Percentiles rank a stretch among this genome's conserved stretches.
These are phyloP conservation scores for Tuta absoluta DNA, from an alignment of 2,888 invertebrate genomes.

Conservation along the genomic window DNA sequence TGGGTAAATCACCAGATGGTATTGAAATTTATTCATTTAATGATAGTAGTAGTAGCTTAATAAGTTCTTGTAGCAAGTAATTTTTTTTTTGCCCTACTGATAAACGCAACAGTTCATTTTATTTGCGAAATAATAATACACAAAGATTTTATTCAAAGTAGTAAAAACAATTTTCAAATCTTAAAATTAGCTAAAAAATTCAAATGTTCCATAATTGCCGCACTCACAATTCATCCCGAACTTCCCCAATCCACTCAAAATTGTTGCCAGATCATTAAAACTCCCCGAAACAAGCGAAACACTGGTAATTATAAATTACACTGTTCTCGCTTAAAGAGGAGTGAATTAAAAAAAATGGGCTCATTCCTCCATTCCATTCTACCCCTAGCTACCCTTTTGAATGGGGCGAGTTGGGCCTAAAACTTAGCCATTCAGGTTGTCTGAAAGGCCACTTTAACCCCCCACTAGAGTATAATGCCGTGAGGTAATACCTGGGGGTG, in stretches of 20 bases:
- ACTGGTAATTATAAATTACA: constrained; percentile 35
- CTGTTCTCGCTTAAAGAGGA: constrained; percentile 17
- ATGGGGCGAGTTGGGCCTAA: constrained; percentile 34
- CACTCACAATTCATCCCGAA: background rate
- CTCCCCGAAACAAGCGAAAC: constrained; percentile 26
- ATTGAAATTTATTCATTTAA: too few relatives aligned
- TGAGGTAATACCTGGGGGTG: constrained; percentile 31
- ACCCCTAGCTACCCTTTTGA: constrained; percentile 13
- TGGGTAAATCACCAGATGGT: too few relatives aligned
- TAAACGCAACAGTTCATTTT: too few relatives aligned
- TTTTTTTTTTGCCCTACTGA: too few relatives aligned
- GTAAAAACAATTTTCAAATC: background rate
- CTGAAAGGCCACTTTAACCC: constrained; percentile 36
- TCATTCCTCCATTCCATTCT: constrained; percentile 26
- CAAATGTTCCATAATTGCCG: background rate
- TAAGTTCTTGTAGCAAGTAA: too few relatives aligned
- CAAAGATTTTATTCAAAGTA: background rate
- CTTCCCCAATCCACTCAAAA: constrained; percentile 12
- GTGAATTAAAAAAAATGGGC: constrained; percentile 31
- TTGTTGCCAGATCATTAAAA: constrained; percentile 32
- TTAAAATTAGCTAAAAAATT: background rate
- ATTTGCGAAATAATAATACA: background rate
- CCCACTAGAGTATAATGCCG: constrained; percentile 30
- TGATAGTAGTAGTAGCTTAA: too few relatives aligned
- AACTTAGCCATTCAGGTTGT: constrained; percentile 50